phyloP scores from a whole-genome alignment of 2,113 vertebrate species.

The Xenopus laevis region DNA sequence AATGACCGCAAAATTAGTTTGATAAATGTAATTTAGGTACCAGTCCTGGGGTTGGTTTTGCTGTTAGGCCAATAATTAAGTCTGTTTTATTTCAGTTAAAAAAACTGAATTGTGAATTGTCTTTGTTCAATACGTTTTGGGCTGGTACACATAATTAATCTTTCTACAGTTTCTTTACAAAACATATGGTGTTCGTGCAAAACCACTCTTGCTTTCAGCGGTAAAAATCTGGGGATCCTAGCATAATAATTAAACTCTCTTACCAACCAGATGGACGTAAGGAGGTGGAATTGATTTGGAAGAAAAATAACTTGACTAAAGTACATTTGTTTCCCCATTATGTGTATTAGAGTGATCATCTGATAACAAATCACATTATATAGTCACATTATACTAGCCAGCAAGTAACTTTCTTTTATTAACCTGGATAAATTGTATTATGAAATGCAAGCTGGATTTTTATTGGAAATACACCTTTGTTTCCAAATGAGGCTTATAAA shows the following conservation, averaged over 20 bases:
- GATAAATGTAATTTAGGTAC: constrained; percentile 48
- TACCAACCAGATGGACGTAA: constrained; percentile 63
- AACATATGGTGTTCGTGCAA: constrained; percentile 67
- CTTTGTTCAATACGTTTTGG: constrained; percentile 55
- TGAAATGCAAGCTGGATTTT: no score
- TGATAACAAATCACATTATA: background rate
- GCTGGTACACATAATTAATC: constrained; percentile 68
- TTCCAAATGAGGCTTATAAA: no score
- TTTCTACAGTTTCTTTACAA: constrained; percentile 58
- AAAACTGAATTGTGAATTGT: constrained; percentile 52
- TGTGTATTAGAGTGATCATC: constrained; percentile 43
- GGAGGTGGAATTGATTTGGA: constrained; percentile 61
- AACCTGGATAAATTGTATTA: no score
- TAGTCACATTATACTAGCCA: no score
- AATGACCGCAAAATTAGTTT: constrained; percentile 20
- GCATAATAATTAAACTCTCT: constrained; percentile 63
- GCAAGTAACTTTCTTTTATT: no score
- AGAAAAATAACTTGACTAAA: constrained; percentile 47
- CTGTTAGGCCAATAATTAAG: constrained; percentile 52
- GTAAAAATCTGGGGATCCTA: constrained; percentile 58
- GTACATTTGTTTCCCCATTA: constrained; percentile 44
- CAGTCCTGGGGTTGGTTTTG: constrained; percentile 34
- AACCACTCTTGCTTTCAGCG: constrained; percentile 59
- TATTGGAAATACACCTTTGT: no score
- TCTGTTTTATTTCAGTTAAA: no score